A percentile compares a stretch with the other conserved stretches of the same genome.
phyloP scores from a whole-genome alignment of 2,797 vertebrate species.

The Anisognathus igniventris region DNA sequence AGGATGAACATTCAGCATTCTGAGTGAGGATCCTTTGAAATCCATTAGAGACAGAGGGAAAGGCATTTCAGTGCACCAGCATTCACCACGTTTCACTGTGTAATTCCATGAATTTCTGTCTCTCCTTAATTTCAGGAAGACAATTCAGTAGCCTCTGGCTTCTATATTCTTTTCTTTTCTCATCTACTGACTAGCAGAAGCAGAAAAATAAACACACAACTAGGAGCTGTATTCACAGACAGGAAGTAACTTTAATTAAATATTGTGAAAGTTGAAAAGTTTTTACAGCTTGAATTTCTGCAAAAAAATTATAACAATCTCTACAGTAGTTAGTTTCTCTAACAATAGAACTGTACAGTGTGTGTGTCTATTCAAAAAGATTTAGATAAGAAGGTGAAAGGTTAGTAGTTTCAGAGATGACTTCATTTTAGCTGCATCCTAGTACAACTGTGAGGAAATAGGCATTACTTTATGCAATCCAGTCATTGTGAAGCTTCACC shows the following conservation, averaged over 20 bases:
- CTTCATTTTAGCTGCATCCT: conserved; percentile 75
- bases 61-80: background rate
- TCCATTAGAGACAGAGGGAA: background rate
- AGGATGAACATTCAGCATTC: background rate
- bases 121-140: background rate
- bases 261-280: conserved; percentile 99
- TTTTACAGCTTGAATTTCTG: conserved; percentile 98
- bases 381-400: conserved; percentile 80
- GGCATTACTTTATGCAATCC: conserved; percentile 67
- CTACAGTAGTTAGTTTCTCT: conserved; percentile 95
- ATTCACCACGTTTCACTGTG: background rate
- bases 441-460: conserved; percentile 73
- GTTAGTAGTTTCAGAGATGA: conserved; percentile 79
- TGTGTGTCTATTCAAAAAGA: conserved; percentile 90
- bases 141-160: background rate
- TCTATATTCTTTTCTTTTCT: background rate
- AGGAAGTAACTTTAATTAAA: conserved; percentile 99
- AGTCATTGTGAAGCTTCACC: conserved; percentile 75
- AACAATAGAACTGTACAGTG: conserved; percentile 97
- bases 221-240: conserved; percentile 87
- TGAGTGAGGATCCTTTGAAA: background rate
- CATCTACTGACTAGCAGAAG: conserved; percentile 5
- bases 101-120: background rate
- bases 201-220: conserved; percentile 76
- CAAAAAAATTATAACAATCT: conserved; percentile 98